phyloP scores from a whole-genome alignment of 35 echinoderm and acorn worm species.

The Eucidaris tribuloides region DNA sequence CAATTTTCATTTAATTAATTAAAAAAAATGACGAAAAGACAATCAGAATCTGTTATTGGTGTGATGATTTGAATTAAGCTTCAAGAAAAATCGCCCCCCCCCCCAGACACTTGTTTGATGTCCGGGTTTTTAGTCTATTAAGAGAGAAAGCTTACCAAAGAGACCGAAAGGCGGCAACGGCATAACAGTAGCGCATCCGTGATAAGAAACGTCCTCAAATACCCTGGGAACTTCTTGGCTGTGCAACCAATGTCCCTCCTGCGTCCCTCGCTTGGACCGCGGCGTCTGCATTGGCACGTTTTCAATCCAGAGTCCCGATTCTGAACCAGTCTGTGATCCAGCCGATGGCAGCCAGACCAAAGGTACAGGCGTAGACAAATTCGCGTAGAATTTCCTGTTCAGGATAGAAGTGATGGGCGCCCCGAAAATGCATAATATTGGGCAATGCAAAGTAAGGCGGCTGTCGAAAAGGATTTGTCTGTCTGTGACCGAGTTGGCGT shows the following conservation, averaged over 20 bases:
- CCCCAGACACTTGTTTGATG: too few relatives aligned
- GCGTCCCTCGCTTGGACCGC: neutral
- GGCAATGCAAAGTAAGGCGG: neutral
- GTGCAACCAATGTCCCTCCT: neutral
- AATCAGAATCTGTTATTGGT: neutral
- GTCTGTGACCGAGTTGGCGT: neutral
- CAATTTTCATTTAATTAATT: neutral
- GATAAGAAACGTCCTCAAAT: neutral
- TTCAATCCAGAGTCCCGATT: slow-evolving; percentile 16
- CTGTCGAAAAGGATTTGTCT: neutral
- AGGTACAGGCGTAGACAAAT: slow-evolving; percentile 5
- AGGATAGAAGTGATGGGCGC: slow-evolving; percentile 51
- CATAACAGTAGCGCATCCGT: neutral
- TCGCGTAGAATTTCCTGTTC: neutral
- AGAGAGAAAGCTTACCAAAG: slow-evolving; percentile 7
- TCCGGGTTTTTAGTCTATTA: too few relatives aligned
- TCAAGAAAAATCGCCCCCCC: too few relatives aligned
- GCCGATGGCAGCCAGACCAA: slow-evolving; percentile 20
- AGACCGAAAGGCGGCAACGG: neutral
- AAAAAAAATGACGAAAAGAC: neutral
- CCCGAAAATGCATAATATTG: neutral
- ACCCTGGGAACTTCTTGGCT: slow-evolving; percentile 20
- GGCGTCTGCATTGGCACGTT: neutral
- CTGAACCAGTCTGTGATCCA: slow-evolving; percentile 45
- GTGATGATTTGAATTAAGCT: neutral